phyloP scores from a whole-genome alignment of 23 tunicate genomes.

The Botrylloides violaceus region DNA sequence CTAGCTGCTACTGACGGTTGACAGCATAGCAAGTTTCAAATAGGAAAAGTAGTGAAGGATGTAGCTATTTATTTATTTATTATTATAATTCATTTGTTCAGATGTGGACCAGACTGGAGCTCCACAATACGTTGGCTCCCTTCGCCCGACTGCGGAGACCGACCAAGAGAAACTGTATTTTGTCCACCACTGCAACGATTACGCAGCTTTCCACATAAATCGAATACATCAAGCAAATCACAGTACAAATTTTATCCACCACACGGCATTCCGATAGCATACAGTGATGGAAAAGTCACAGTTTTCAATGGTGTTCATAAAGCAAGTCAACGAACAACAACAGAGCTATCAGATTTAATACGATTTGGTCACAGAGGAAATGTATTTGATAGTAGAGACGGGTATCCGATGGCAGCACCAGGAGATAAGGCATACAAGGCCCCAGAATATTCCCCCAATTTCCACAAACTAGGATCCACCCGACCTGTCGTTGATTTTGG shows the following conservation, averaged over 20 bases:
- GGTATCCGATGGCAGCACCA: slow-evolving; percentile 44
- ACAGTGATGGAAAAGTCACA: slow-evolving; percentile 66
- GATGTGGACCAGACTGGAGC: slow-evolving; percentile 86
- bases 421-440: slow-evolving; percentile 89
- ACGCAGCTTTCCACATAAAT: slow-evolving; percentile 47
- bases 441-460: slow-evolving; percentile 68
- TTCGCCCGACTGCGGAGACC: slow-evolving; percentile 42
- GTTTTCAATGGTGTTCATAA: slow-evolving; percentile 42
- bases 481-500: slow-evolving; percentile 80
- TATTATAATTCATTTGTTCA: slow-evolving; percentile 17
- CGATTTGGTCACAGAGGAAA: slow-evolving; percentile 45
- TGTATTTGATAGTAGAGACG: slow-evolving; percentile 40
- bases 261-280: slow-evolving; percentile 37
- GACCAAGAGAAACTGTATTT: slow-evolving; percentile 42
- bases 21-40: no score
- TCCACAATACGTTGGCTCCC: slow-evolving; percentile 68
- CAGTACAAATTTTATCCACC: slow-evolving; percentile 79
- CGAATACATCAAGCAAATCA: slow-evolving; percentile 25
- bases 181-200: slow-evolving; percentile 69
- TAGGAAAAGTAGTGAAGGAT: no score
- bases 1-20: no score
- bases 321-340: slow-evolving; percentile 35
- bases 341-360: slow-evolving; percentile 47
- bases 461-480: slow-evolving; percentile 71
- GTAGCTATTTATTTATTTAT: no score